A percentile compares a stretch with the other conserved stretches of the same genome.
phyloP scores from a whole-genome alignment of 1,140 invertebrate species.

The Calephelis virginiensis region DNA sequence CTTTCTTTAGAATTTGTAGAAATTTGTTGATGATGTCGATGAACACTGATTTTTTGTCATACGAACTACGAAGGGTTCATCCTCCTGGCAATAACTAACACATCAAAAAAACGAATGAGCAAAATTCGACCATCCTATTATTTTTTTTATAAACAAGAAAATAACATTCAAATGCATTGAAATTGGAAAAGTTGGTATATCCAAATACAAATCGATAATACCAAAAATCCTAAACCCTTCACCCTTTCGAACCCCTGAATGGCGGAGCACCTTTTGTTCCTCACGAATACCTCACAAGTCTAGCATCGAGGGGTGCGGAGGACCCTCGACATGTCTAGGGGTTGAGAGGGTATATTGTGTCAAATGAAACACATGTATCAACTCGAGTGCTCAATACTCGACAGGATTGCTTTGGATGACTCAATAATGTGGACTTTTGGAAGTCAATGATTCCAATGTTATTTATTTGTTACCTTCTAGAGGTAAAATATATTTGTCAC shows the following conservation, averaged over 20 bases:
- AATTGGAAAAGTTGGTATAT: too few species aligned
- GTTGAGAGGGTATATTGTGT: slow-evolving; percentile 28
- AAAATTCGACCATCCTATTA: too few species aligned
- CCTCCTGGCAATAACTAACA: too few species aligned
- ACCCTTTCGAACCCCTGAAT: slow-evolving; percentile 26
- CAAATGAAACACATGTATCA: slow-evolving; percentile 40
- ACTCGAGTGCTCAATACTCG: slow-evolving; percentile 28
- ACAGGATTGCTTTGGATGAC: slow-evolving; percentile 32
- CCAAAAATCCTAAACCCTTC: slow-evolving; percentile 24
- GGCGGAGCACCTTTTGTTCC: slow-evolving; percentile 28
- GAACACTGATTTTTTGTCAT: too few species aligned
- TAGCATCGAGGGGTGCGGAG: slow-evolving; percentile 25
- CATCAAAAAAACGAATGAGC: too few species aligned
- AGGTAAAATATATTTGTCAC: too few species aligned
- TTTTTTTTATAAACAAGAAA: too few species aligned
- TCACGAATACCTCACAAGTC: slow-evolving; percentile 24
- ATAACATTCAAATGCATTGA: too few species aligned
- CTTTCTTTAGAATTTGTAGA: too few species aligned
- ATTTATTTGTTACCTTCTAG: not conserved
- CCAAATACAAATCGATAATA: slow-evolving; percentile 8
- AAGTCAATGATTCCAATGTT: slow-evolving; percentile 4
- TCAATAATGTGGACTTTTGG: slow-evolving; percentile 23
- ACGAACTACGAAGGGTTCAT: too few species aligned
- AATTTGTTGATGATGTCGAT: too few species aligned
- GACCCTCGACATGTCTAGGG: slow-evolving; percentile 33